Evolutionary conservation across 37 sponge, comb jelly and placozoan genomes (phyloP).

Genomic region (Geodia barretti): DNA sequence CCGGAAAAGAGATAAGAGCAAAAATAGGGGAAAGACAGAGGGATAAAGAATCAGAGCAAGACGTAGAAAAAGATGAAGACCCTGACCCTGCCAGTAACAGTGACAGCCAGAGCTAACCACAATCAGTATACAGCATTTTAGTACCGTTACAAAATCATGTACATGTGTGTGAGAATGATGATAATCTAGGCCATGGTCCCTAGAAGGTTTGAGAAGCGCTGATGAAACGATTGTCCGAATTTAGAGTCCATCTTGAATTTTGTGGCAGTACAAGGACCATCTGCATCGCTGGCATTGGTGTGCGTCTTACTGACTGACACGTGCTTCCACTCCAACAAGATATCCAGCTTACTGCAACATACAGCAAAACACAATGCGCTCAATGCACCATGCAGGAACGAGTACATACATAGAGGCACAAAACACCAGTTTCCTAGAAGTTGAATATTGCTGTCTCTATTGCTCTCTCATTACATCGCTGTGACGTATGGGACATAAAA

Average conservation of each 20-base stretch:
- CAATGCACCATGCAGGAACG: too few species aligned
- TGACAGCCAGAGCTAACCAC: not conserved
- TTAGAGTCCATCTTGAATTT: not conserved
- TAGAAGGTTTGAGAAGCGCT: conserved; percentile 17
- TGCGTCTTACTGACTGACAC: conserved; percentile 10
- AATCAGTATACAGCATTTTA: too few species aligned
- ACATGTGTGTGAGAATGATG: not conserved
- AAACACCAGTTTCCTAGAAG: too few species aligned
- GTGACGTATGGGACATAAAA: too few species aligned
- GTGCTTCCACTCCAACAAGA: conserved; percentile 31
- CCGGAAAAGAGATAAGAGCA: not conserved
- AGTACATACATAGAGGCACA: too few species aligned
- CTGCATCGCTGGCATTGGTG: conserved; percentile 5
- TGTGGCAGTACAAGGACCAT: not conserved
- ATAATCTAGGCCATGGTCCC: not conserved
- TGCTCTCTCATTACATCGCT: too few species aligned
- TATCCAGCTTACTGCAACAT: conserved; percentile 23
- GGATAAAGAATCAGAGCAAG: not conserved
- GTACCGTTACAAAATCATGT: too few species aligned
- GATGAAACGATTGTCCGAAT: conserved; percentile 12
- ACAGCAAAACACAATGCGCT: too few species aligned
- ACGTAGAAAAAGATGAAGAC: not conserved
- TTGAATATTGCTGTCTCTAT: too few species aligned
- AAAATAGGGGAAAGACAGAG: conserved; percentile 3
- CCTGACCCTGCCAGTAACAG: not conserved